Conservation (phyloP, 1,140 invertebrate genomes). For the Chelonus insularis region DNA sequence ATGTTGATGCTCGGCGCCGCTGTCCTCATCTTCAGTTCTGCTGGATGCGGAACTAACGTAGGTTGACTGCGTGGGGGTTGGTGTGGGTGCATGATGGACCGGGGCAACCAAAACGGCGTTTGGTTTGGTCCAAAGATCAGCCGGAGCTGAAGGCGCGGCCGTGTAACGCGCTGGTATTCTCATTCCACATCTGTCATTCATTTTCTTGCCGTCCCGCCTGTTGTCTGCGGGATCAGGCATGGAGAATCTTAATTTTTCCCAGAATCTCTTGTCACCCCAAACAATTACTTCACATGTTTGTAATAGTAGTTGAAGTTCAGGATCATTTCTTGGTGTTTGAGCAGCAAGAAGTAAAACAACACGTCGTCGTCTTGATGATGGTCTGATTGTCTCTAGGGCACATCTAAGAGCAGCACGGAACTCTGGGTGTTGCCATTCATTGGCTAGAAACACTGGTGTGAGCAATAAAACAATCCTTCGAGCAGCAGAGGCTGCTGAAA, state of each 20-base stretch:
- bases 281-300: slow-evolving; percentile 83
- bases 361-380: slow-evolving; percentile 70
- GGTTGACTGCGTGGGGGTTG: slow-evolving; percentile 67
- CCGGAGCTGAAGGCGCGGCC: slow-evolving; percentile 60
- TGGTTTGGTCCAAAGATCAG: slow-evolving; percentile 61
- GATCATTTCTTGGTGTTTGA: slow-evolving; percentile 72
- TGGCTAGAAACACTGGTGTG: slow-evolving; percentile 72
- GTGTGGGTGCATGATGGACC: slow-evolving; percentile 59
- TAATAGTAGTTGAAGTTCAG: slow-evolving; percentile 79
- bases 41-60: slow-evolving; percentile 68
- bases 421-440: slow-evolving; percentile 74
- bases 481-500: slow-evolving; percentile 77
- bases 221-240: slow-evolving; percentile 72
- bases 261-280: slow-evolving; percentile 85
- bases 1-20: slow-evolving; percentile 61
- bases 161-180: slow-evolving; percentile 62
- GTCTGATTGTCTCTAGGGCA: slow-evolving; percentile 70
- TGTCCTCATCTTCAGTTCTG: slow-evolving; percentile 65
- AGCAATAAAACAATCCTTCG: slow-evolving; percentile 73
- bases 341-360: slow-evolving; percentile 76
- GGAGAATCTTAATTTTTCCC: slow-evolving; percentile 86
- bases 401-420: slow-evolving; percentile 73
- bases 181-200: slow-evolving; percentile 28
- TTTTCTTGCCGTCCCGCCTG: slow-evolving; percentile 37
- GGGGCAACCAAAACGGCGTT: slow-evolving; percentile 48